Evolutionary conservation across 2,797 vertebrate genomes (phyloP).

Genomic region (Picus viridis): DNA sequence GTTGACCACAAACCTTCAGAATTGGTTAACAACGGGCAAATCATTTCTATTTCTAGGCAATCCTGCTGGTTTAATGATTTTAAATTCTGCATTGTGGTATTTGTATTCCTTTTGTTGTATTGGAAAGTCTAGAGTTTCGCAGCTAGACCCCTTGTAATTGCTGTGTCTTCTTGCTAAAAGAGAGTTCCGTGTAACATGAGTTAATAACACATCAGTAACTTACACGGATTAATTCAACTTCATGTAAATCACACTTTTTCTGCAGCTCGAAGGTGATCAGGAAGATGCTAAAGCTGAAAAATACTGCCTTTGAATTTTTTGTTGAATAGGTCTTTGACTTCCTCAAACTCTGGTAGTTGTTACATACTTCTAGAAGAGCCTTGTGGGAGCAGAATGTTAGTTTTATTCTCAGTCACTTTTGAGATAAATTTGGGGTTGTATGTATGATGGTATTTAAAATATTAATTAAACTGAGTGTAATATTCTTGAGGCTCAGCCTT

Average conservation of each 20-base stretch:
- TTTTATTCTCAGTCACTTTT: not conserved
- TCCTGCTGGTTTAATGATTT: not conserved
- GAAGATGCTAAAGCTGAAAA: not conserved
- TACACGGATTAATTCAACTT: not conserved
- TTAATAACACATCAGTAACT: not conserved
- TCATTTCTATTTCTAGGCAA: not conserved
- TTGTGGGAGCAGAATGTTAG: not conserved
- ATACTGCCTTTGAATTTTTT: not conserved
- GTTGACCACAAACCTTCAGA: not conserved
- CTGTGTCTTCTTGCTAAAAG: not conserved
- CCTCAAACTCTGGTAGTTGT: not conserved
- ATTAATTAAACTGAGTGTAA: not conserved
- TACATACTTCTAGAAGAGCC: not conserved
- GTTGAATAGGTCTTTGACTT: not conserved
- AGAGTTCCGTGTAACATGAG: not conserved
- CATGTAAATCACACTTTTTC: not conserved
- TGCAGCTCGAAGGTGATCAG: not conserved
- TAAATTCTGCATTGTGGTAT: not conserved
- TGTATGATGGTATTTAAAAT: not conserved
- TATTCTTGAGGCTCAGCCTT: conserved; percentile 3
- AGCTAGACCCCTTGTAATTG: not conserved
- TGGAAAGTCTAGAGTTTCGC: not conserved
- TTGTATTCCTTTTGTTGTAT: not conserved
- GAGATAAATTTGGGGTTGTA: not conserved
- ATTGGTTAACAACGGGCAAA: not conserved